A percentile compares a stretch with the other conserved stretches of the same genome.
These are phyloP conservation scores for Leptinotarsa defecta DNA, from an alignment of 1,140 invertebrate genomes.

Conservation along the genomic window DNA sequence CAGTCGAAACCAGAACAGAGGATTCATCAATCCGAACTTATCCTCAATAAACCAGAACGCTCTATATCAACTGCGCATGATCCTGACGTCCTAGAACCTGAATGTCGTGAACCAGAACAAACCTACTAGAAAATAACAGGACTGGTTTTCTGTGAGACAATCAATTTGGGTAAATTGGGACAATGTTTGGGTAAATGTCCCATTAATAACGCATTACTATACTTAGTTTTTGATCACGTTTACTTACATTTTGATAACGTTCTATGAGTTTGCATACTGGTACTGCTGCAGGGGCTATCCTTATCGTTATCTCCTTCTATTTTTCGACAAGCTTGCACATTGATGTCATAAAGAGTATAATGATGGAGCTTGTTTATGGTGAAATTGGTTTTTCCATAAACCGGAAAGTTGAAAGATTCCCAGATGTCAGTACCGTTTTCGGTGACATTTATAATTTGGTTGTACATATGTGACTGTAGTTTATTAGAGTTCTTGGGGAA, in stretches of 20 bases:
- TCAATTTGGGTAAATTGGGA: too few species aligned
- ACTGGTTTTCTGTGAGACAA: too few species aligned
- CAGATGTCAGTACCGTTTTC: constrained; percentile 36
- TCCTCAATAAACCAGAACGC: too few species aligned
- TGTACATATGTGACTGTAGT: constrained; percentile 10
- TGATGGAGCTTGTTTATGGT: constrained; percentile 70
- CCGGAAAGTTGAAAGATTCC: constrained; percentile 41
- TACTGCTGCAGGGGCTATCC: constrained; percentile 55
- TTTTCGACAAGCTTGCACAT: constrained; percentile 73
- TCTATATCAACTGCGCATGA: too few species aligned
- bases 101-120: too few species aligned
- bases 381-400: constrained; percentile 51
- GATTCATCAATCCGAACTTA: too few species aligned
- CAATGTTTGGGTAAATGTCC: too few species aligned
- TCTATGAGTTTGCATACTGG: constrained; percentile 50
- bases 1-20: too few species aligned
- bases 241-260: constrained; percentile 46
- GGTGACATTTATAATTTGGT: constrained; percentile 36
- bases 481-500: constrained; percentile 7
- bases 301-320: constrained; percentile 52
- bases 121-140: too few species aligned
- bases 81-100: too few species aligned
- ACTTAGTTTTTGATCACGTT: too few species aligned
- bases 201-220: too few species aligned
- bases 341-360: constrained; percentile 73